A percentile compares a stretch with the other conserved stretches of the same genome.
Conservation (phyloP, 2,888 invertebrate genomes). For the Nemotelus nigrinus region DNA sequence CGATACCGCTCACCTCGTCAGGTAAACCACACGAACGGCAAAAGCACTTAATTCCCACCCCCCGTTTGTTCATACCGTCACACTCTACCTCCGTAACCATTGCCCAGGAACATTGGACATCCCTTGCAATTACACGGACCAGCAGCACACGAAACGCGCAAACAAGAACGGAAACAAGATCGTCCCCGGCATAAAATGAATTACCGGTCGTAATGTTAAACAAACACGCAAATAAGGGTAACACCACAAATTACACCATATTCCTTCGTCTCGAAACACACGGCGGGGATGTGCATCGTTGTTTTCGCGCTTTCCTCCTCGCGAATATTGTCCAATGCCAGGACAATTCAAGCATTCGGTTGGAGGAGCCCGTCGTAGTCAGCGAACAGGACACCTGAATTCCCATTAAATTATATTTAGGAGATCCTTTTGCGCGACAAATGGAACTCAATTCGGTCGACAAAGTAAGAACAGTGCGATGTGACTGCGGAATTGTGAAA, state of each 20-base stretch:
- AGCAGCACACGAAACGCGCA: not conserved
- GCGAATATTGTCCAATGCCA: constrained; percentile 38
- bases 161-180: constrained; percentile 15
- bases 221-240: constrained; percentile 51
- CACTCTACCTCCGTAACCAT: not conserved
- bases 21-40: constrained; percentile 11
- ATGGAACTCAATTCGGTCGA: not conserved
- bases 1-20: not conserved
- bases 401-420: constrained; percentile 38
- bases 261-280: constrained; percentile 36
- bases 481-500: too few species aligned
- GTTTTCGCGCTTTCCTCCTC: constrained; percentile 42
- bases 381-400: constrained; percentile 9
- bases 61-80: not conserved
- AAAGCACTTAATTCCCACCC: constrained; percentile 26
- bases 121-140: constrained; percentile 18
- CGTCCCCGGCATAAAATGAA: constrained; percentile 45
- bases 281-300: not conserved
- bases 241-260: constrained; percentile 50
- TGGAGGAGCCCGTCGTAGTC: constrained; percentile 8
- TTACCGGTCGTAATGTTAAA: constrained; percentile 48
- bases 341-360: not conserved
- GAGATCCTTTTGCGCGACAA: constrained; percentile 26
- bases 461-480: too few species aligned
- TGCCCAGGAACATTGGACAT: not conserved